These are phyloP conservation scores for Apostichopus japonicus DNA, from an alignment of 35 echinoderm and acorn worm genomes.

Conservation along the genomic window DNA sequence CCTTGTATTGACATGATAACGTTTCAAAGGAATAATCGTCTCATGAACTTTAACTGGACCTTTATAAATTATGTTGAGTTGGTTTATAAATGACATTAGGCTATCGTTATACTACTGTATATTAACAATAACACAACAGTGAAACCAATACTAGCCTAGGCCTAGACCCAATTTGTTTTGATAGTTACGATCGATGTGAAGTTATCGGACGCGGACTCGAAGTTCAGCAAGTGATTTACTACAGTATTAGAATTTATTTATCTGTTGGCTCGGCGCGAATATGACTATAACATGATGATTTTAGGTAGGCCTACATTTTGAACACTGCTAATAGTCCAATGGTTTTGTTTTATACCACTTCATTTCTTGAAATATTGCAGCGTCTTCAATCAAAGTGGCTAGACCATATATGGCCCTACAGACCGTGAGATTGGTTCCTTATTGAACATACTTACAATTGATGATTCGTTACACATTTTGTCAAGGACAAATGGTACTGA, in stretches of 20 bases:
- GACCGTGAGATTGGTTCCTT: too few relatives aligned
- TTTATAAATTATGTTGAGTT: background rate
- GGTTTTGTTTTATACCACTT: too few relatives aligned
- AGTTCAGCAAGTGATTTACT: background rate
- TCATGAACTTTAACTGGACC: background rate
- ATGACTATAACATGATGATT: too few relatives aligned
- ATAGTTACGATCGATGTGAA: background rate
- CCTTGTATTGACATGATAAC: constrained; percentile 4
- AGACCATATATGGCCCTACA: too few relatives aligned
- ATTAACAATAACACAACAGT: background rate
- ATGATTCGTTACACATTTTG: too few relatives aligned
- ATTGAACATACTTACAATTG: too few relatives aligned
- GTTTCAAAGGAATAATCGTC: background rate
- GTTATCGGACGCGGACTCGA: background rate
- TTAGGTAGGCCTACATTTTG: too few relatives aligned
- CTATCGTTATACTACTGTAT: background rate
- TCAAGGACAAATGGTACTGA: too few relatives aligned
- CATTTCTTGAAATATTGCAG: too few relatives aligned
- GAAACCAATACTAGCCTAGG: background rate
- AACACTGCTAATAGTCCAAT: too few relatives aligned
- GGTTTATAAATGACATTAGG: background rate
- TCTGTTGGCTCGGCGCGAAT: too few relatives aligned
- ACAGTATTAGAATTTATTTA: background rate
- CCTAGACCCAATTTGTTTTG: background rate
- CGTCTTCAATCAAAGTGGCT: too few relatives aligned